Conservation (phyloP, 2,888 invertebrate species). For the Matsumyia berberina region DNA sequence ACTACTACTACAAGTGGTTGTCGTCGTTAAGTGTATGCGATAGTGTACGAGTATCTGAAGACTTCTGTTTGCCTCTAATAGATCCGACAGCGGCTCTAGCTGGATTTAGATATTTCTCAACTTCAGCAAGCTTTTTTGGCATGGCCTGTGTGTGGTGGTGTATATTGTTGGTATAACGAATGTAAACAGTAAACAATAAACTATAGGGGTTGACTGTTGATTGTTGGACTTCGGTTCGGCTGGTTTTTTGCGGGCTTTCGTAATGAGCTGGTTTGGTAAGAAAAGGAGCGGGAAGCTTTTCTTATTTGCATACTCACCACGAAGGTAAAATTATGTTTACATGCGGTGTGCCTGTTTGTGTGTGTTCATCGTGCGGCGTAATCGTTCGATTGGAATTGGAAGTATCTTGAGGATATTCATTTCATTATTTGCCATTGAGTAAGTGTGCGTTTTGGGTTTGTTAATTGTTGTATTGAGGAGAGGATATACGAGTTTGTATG, state of each 20-base stretch:
- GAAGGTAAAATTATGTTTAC: constrained; percentile 7
- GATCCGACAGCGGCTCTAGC: constrained; percentile 12
- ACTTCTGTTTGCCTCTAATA: constrained; percentile 36
- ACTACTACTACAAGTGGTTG: constrained; percentile 14
- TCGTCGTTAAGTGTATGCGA: constrained; percentile 6
- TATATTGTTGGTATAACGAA: background rate
- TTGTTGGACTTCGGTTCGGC: constrained; percentile 38
- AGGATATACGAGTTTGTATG: background rate
- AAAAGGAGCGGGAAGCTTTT: constrained; percentile 67
- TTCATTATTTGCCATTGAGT: background rate
- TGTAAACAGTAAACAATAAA: constrained; percentile 47
- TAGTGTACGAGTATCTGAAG: constrained; percentile 10
- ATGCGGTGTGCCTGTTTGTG: background rate
- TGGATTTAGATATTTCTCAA: constrained; percentile 47
- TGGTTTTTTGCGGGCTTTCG: constrained; percentile 50
- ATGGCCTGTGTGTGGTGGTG: constrained; percentile 40
- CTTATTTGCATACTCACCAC: constrained; percentile 39
- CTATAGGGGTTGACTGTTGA: constrained; percentile 38
- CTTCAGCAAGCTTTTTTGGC: constrained; percentile 44
- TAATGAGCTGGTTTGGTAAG: constrained; percentile 60
- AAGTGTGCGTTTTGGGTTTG: constrained; percentile 3
- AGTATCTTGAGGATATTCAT: constrained; percentile 10
- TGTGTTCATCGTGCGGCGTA: background rate
- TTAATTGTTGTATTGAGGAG: constrained; percentile 2
- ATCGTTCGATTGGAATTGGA: constrained; percentile 13